Evolutionary conservation across 2,113 vertebrate genomes (phyloP).

Genomic region (Aspidoscelis tigris): DNA sequence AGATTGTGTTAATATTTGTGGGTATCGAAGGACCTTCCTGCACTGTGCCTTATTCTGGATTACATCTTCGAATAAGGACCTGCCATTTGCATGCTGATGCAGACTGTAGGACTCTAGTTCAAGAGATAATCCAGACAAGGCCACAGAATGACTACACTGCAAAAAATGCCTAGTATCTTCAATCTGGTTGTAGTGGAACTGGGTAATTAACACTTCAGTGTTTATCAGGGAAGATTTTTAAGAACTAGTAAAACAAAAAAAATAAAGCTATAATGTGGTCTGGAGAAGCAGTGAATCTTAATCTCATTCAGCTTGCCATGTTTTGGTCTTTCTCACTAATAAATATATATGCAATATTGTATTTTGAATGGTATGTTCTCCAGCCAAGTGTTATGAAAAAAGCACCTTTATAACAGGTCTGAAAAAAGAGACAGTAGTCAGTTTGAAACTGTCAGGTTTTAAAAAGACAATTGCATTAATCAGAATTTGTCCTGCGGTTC

Average conservation of each 20-base stretch:
- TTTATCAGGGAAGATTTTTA: too few species aligned
- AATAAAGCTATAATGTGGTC: background rate
- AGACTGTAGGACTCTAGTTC: too few species aligned
- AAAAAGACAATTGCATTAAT: background rate
- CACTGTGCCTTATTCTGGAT: too few species aligned
- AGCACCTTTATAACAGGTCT: background rate
- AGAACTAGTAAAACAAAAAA: too few species aligned
- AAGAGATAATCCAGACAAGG: too few species aligned
- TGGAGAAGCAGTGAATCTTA: background rate
- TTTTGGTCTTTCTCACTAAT: background rate
- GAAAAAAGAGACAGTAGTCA: background rate
- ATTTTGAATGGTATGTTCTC: background rate
- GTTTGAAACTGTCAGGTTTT: background rate
- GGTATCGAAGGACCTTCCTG: too few species aligned
- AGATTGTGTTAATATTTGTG: too few species aligned
- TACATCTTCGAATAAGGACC: too few species aligned
- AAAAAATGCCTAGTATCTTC: background rate
- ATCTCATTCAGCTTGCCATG: background rate
- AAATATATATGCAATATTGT: background rate
- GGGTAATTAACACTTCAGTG: too few species aligned
- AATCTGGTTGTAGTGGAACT: background rate
- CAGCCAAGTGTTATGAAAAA: conserved; percentile 1
- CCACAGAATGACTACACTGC: too few species aligned
- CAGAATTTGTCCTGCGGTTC: background rate
- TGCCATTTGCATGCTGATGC: too few species aligned